Percentiles rank a stretch among this genome's conserved stretches.
phyloP scores from a whole-genome alignment of 2,888 invertebrate genomes.

The Trachelus iudaicus region DNA sequence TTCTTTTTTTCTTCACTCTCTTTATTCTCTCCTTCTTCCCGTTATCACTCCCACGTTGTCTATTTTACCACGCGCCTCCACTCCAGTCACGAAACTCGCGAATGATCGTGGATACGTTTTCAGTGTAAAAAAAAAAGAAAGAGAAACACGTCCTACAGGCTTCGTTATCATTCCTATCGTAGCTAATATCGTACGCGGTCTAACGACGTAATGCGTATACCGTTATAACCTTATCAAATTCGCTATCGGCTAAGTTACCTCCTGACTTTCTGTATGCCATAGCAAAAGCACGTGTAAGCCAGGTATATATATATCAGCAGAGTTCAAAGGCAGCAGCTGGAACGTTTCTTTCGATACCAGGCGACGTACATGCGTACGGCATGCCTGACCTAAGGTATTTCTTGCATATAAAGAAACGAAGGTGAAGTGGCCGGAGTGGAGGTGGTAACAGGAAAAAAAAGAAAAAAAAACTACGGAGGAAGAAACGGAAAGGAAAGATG shows the following conservation, averaged over 20 bases:
- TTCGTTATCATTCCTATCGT: background rate
- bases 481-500: constrained; percentile 23
- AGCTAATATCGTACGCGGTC: background rate
- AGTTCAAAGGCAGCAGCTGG: background rate
- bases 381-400: background rate
- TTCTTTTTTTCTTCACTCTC: background rate
- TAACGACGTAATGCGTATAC: background rate
- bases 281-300: background rate
- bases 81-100: background rate
- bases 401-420: background rate
- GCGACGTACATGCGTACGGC: background rate
- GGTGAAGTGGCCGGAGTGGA: background rate
- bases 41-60: background rate
- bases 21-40: background rate
- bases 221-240: background rate
- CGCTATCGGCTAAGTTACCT: background rate
- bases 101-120: background rate
- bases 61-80: background rate
- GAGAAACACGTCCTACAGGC: background rate
- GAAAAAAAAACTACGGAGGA: background rate
- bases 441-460: background rate
- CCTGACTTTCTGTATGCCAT: background rate
- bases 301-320: background rate
- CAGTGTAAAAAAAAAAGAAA: background rate
- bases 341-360: background rate